Evolutionary conservation across 92 coral and sea anemone species (phyloP), one percentile per base, ranked within the genome.

Genomic region (Chrysogorgia sp.): DNA sequence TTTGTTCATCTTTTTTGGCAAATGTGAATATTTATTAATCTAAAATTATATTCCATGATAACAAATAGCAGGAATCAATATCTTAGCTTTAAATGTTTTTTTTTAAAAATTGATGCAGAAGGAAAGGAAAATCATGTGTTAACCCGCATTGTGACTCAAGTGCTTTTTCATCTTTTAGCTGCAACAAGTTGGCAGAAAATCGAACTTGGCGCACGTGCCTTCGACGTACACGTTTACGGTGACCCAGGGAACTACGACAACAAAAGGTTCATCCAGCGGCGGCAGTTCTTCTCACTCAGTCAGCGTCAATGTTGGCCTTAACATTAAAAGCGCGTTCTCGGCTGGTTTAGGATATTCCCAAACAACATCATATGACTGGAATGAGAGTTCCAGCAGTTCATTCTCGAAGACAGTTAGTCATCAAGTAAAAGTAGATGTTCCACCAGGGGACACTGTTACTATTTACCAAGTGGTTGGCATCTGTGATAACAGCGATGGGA

Each of bases 331-430:
- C 9, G 56, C 68, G 10, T 74, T 82, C 86, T 60, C 86, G 20
- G 66, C 81, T 59, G 86, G 69, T 24, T 64, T 82, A 20, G 86
- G 81, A 25, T 62, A 21, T n/a, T 82, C 86, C n/a, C 61, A 74
- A 4, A 72, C 86, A 34, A 82, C 86, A 34, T 77, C 60, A 3
- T 82, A 59, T 31, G 70, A 82, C 80, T 82, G 86, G 86, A 74
- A 47, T 29, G 56, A 61, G 63, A 82, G 86, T 30, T 60, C 86
- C 20, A 49, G 62, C 34, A 71, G 48, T 60, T 74, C 86, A 2
- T 82, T 82, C 49, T 40, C 86, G 2, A 77, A 66, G 13, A 25
- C 67, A 25, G 74, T 59, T 32, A 82, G 49, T n/a, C 86, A 82
- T 55, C 65, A 82, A 56, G 86, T 65, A 30, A 58, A 79, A 23